Evolutionary conservation across 2,797 vertebrate genomes (phyloP).

Genomic region (Amblyraja radiata): DNA sequence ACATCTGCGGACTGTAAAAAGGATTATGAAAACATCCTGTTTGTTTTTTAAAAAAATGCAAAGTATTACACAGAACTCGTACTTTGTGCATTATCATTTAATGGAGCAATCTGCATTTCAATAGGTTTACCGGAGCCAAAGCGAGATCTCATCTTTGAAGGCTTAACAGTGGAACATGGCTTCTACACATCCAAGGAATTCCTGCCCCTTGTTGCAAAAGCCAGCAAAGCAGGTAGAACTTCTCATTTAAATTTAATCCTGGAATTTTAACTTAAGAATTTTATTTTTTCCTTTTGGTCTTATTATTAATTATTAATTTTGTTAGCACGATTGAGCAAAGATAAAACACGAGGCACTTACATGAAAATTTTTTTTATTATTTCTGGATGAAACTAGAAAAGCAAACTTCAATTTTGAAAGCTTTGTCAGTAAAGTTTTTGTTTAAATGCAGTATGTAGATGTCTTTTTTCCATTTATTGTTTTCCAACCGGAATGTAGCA

Average conservation of each 20-base stretch:
- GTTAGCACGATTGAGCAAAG: not conserved
- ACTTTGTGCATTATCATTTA: slow-evolving; percentile 5
- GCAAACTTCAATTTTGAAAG: not conserved
- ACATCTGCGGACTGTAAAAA: not conserved
- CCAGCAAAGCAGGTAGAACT: slow-evolving; percentile 79
- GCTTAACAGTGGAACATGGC: slow-evolving; percentile 69
- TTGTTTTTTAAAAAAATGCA: not conserved
- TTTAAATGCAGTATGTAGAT: not conserved
- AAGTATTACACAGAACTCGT: not conserved
- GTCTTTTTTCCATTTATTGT: not conserved
- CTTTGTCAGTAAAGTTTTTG: not conserved
- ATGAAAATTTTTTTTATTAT: too few species aligned
- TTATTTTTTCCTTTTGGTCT: not conserved
- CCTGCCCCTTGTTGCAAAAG: slow-evolving; percentile 77
- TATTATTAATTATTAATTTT: not conserved
- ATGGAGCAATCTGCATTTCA: slow-evolving; percentile 24
- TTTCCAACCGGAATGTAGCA: not conserved
- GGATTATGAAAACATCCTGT: not conserved
- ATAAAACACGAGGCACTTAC: not conserved
- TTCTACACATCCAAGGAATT: slow-evolving; percentile 96
- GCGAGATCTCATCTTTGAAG: slow-evolving; percentile 71
- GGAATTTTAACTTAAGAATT: not conserved
- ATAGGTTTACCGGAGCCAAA: slow-evolving; percentile 86
- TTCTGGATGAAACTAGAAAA: not conserved
- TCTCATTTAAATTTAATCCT: not conserved